These are phyloP conservation scores for Silurus aristotelis DNA, from an alignment of 2,797 vertebrate species.

Conservation along the genomic window DNA sequence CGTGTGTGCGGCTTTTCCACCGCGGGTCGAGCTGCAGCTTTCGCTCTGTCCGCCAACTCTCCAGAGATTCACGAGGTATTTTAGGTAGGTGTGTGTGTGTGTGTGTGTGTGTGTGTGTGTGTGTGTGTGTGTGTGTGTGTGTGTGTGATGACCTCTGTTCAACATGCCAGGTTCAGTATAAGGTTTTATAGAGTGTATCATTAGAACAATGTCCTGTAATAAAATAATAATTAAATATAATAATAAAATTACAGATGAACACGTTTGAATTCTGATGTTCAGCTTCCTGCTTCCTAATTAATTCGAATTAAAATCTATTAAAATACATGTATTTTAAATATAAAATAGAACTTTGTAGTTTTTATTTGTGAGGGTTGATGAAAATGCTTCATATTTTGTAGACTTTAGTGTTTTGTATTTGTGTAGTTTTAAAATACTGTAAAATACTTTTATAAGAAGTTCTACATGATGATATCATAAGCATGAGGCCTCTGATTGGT, in stretches of 20 bases:
- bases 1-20: constrained; percentile 49
- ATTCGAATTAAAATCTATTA: too few relatives aligned
- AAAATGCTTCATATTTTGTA: too few relatives aligned
- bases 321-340: too few relatives aligned
- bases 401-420: too few relatives aligned
- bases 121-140: not conserved
- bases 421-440: too few relatives aligned
- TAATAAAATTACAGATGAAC: not conserved
- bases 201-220: not conserved
- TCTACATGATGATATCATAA: too few relatives aligned
- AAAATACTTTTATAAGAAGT: too few relatives aligned
- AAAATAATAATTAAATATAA: not conserved
- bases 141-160: constrained; percentile 30
- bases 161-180: not conserved
- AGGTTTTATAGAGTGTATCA: not conserved
- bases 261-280: not conserved
- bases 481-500: too few relatives aligned
- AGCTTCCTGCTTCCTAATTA: not conserved
- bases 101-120: not conserved
- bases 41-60: constrained; percentile 47
- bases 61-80: constrained; percentile 62
- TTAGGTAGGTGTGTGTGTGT: not conserved
- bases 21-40: constrained; percentile 56
- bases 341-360: too few relatives aligned
- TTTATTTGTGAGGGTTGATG: too few relatives aligned